These are phyloP conservation scores for Anniella stebbinsi DNA, from an alignment of 2,797 vertebrate species.

Conservation along the genomic window DNA sequence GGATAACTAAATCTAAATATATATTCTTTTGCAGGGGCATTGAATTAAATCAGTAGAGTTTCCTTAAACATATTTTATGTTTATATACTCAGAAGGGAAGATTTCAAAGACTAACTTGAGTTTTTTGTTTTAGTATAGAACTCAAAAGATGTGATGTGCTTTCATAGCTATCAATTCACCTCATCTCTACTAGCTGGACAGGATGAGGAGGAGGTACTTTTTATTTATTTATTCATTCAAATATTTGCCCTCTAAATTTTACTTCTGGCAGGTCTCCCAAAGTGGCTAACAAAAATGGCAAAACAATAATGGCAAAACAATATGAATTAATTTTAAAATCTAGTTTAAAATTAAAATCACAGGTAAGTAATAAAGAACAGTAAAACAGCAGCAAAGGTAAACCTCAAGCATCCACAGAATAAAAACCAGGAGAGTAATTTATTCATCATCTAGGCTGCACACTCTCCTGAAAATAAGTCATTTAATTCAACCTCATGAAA, in stretches of 20 bases:
- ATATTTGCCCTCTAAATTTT: background rate
- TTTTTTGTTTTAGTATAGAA: background rate
- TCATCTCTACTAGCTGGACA: background rate
- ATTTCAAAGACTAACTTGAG: background rate
- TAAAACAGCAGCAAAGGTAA: background rate
- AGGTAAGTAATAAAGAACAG: background rate
- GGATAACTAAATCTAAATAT: slow-evolving; percentile 13
- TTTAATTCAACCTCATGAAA: background rate
- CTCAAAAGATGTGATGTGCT: background rate
- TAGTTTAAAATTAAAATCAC: background rate
- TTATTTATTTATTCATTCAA: background rate
- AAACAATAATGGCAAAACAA: background rate
- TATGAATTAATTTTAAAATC: background rate
- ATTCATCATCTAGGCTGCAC: background rate
- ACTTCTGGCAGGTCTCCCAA: background rate
- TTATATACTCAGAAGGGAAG: background rate
- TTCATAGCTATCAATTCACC: background rate
- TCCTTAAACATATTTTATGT: background rate
- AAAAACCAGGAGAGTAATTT: background rate
- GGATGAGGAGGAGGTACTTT: background rate
- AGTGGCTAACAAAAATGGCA: background rate
- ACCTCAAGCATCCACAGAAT: background rate
- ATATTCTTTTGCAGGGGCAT: background rate
- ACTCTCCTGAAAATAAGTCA: background rate
- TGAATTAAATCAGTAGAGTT: background rate